Base-by-base conservation (phyloP, 2,797 vertebrate genomes). In the Pristis pectinata region DNA sequence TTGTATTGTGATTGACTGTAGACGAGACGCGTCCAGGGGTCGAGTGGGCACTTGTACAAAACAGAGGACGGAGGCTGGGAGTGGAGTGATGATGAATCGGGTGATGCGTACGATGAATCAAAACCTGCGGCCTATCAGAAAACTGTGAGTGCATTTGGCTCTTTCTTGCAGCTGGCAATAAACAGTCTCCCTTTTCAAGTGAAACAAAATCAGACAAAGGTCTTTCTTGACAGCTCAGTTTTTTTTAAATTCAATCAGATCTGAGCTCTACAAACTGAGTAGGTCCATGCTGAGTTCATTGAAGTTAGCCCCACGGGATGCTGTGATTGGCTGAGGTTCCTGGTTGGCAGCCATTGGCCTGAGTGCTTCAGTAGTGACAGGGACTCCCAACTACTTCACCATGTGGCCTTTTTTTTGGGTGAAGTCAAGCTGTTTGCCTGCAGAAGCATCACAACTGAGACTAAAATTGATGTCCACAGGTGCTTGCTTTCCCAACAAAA, bases 21-120 rank as follows among this genome's bases (percentile, higher is more conserved):
- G 94, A 89, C 94, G 7, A 85, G 89, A 24, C 61, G 94, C 6
- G 44, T 59, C 27, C 94, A 87, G 30, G 94, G 94, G 27, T 95
- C 94, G 11, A 95, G 94, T 61, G 94, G 94, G 4, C 94, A 95
- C 22, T 44, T 95, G 24, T 92, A 95, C 89, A 95, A 95, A 85
- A 95, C 94, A 5, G 94, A 95, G 64, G 94, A 95, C 17, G 94
- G 94, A 19, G 94, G 83, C 74, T 95, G 94, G 94, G 94, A 95
- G 79, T 95, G 94, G 94, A 95, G 94, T 56, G 94, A 95, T 8
- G 89, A 95, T 44, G 94, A 95, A 92, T 93, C 91, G 10, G 94
- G 91, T 17, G 94, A 95, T 22, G 94, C 67, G 11, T 89, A 77
- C 24, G 64, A 95, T 34, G 94, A 94, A 77, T 41, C 17, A 44